Evolutionary conservation across 2,888 invertebrate species (phyloP), one percentile per base, ranked within the genome.

Genomic region (Craniophora ligustri): DNA sequence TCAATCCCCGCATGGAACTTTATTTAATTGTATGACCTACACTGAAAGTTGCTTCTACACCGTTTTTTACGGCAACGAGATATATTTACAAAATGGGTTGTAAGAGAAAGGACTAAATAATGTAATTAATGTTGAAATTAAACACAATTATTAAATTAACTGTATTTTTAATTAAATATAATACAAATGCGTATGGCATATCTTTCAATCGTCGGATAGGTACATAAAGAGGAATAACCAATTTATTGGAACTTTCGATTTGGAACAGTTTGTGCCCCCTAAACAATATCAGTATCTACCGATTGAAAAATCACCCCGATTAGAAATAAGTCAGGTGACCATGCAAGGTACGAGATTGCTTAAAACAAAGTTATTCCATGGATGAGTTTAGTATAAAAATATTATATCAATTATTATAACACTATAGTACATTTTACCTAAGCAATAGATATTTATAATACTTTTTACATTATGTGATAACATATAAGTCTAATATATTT

Each of bases 361-460:
- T 48, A 54, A 63, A 63, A 63, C 59, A 67, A 67, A 64, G 40
- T 19, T 63, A 73, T 60, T 63, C 65, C 67, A 50, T 44, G 49
- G 58, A 46, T 56, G 58, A 51, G 61, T 66, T 79, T 76, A 76
- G 81, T 81, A 81, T 72, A 81, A 81, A 81, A 81, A 81, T 81
- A 81, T 81, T 59, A 38, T 69, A 73, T 73, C 53, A 67, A 67
- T 59, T 35, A 67, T 59, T 35, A 47, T 68, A 72, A 73, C 70
- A 53, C 55, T 75, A 67, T 73, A 63, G 36, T 71, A 71, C 74
- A 72, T 45, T 67, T 38, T 44, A 55, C 49, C 35, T 68, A 65
- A 51, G 68, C 58, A 42, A 13, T 64, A 72, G 44, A 32, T 63
- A 60, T 65, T 54, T 55, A 62, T 62, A 55, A 57, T 54, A 44